Conservation (phyloP, 2,888 invertebrate genomes). For the Heterodera filipjevi region DNA sequence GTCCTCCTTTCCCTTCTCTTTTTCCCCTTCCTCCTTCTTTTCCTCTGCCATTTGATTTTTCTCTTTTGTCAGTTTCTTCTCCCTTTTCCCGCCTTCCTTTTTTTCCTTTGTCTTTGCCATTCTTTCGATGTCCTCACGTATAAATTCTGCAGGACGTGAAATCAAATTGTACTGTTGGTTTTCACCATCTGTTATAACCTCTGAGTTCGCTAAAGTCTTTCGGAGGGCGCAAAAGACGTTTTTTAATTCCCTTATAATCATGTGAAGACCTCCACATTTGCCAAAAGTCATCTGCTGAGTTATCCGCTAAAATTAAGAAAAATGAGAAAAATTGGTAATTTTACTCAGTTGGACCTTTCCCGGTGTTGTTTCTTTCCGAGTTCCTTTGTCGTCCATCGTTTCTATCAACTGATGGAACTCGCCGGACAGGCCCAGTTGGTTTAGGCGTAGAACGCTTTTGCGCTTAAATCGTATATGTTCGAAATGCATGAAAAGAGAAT, state of each 20-base stretch:
- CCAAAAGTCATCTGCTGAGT: neutral
- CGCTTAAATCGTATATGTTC: neutral
- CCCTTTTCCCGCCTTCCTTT: neutral
- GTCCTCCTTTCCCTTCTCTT: neutral
- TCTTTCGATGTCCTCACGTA: neutral
- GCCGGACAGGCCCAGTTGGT: neutral
- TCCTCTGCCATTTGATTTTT: neutral
- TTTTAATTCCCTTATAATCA: neutral
- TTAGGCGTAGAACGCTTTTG: conserved; percentile 1
- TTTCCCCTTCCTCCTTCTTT: neutral
- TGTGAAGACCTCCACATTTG: neutral
- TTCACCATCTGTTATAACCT: neutral
- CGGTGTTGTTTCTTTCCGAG: neutral
- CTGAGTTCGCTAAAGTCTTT: neutral
- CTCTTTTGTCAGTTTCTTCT: neutral
- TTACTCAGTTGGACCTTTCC: neutral
- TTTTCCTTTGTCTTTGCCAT: neutral
- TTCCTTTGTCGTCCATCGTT: neutral
- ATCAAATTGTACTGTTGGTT: neutral
- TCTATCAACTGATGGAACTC: neutral
- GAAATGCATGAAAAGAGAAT: neutral
- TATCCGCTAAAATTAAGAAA: neutral
- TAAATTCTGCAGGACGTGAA: neutral
- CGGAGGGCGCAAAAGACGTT: neutral
- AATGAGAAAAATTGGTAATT: neutral